Evolutionary conservation across 2,797 vertebrate genomes (phyloP), one percentile per base, ranked within the genome.

Genomic region (Myripristis murdjan): DNA sequence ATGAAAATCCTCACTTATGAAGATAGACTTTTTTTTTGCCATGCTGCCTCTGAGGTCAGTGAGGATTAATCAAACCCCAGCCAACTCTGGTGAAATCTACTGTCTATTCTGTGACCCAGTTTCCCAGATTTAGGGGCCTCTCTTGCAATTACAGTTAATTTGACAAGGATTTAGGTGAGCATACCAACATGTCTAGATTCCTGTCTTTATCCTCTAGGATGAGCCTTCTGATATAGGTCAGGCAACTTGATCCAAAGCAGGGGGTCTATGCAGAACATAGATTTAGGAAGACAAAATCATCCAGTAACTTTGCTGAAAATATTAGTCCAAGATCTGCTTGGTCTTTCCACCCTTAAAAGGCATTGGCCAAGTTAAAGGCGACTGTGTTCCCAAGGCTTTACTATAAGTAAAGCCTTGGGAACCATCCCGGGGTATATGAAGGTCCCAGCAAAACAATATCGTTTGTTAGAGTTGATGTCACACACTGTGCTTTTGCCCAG

Each of bases 401-500:
- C n/a, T n/a, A n/a, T 31, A 43, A 48, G 51, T 67, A 46, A 76
- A 77, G 6, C 14, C 75, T 77, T 80, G 74, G 83, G 77, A 86
- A 82, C 73, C 41, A 37, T 6, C 1, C 68, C 26, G 23, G 20
- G 56, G 61, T 68, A n/a, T 53, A 31, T 14, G 51, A 22, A 53
- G 64, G 75, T 81, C 75, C 70, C 24, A 43, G 54, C 2, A 39
- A 81, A 80, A 90, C 86, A 87, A 76, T 73, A 69, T 64, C 0
- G 63, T 84, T 85, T 89, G 83, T 87, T 79, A 41, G 62, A 6
- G 2, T 76, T 20, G 20, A 79, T 85, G 73, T 81, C 63, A 83
- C 83, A 85, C 79, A 70, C 70, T 67, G 73, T 78, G 68, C 60
- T 57, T 83, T 77, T 76, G 35, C 64, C 47, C 71, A 14, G 65